Evolutionary conservation across 2,888 invertebrate genomes (phyloP).

Genomic region (Drosophila incognita): DNA sequence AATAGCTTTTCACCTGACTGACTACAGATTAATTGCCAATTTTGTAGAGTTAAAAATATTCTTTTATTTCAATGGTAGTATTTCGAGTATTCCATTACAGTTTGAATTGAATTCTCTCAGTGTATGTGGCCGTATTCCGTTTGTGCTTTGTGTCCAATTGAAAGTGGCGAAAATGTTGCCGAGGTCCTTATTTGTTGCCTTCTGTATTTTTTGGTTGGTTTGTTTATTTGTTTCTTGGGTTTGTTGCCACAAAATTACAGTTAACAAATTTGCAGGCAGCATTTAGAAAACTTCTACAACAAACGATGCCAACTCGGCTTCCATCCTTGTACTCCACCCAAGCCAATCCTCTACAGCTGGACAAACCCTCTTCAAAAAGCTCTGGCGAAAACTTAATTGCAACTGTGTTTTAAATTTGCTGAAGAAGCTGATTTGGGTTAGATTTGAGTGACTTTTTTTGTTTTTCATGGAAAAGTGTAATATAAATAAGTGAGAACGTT

Average conservation of each 20-base stretch:
- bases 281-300: slow-evolving; percentile 45
- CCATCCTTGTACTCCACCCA: neutral
- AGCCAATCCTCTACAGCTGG: neutral
- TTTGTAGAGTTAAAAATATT: neutral
- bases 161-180: slow-evolving; percentile 33
- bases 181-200: slow-evolving; percentile 6
- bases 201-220: slow-evolving; percentile 23
- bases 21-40: neutral
- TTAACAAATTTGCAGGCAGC: slow-evolving; percentile 56
- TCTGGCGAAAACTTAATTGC: slow-evolving; percentile 48
- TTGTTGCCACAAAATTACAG: slow-evolving; percentile 58
- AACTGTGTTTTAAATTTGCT: slow-evolving; percentile 23
- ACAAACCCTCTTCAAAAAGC: slow-evolving; percentile 1
- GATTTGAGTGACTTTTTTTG: neutral
- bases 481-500: too few species aligned
- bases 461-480: neutral
- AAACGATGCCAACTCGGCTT: slow-evolving; percentile 15
- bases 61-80: neutral
- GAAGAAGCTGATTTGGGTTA: slow-evolving; percentile 7
- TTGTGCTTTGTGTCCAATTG: slow-evolving; percentile 40
- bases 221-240: slow-evolving; percentile 29
- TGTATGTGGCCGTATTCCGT: slow-evolving; percentile 28
- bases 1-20: neutral
- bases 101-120: slow-evolving; percentile 6
- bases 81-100: neutral